A percentile compares a stretch with the other conserved stretches of the same genome.
Conservation (phyloP, 2,113 vertebrate species). For the Colistium nudipinnis region DNA sequence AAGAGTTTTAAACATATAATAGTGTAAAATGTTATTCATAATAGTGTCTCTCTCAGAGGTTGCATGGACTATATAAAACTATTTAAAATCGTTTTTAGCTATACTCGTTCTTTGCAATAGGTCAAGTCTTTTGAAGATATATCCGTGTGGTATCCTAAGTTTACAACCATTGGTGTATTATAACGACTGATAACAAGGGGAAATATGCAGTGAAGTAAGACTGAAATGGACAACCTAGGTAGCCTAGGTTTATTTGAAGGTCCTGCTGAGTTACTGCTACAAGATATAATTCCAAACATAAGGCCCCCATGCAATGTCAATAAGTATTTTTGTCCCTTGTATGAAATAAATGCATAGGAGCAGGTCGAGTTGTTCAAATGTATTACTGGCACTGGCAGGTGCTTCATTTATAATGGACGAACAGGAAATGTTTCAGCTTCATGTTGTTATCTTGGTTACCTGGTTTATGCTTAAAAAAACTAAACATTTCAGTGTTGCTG, state of each 20-base stretch:
- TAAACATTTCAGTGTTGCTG: constrained; percentile 58
- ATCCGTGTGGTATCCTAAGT: too few relatives aligned
- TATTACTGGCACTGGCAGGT: neutral
- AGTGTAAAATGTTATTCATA: neutral
- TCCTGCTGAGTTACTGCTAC: too few relatives aligned
- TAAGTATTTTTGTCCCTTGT: neutral
- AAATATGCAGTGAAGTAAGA: too few relatives aligned
- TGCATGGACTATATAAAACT: too few relatives aligned
- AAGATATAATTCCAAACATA: neutral
- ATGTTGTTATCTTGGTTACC: too few relatives aligned
- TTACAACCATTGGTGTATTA: too few relatives aligned
- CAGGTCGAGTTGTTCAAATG: too few relatives aligned
- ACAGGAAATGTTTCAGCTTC: neutral
- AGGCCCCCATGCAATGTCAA: neutral
- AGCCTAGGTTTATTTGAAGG: neutral
- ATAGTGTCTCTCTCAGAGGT: too few relatives aligned
- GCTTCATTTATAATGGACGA: neutral
- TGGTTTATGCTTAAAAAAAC: constrained; percentile 17
- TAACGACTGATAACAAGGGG: neutral
- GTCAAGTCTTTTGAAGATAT: too few relatives aligned
- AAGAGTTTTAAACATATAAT: neutral
- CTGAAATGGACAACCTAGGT: neutral
- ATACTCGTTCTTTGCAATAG: too few relatives aligned
- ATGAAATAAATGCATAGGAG: too few relatives aligned
- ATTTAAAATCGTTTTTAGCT: too few relatives aligned